Conservation (phyloP, 2,113 vertebrate genomes). For the Myiozetetes cayanensis region DNA sequence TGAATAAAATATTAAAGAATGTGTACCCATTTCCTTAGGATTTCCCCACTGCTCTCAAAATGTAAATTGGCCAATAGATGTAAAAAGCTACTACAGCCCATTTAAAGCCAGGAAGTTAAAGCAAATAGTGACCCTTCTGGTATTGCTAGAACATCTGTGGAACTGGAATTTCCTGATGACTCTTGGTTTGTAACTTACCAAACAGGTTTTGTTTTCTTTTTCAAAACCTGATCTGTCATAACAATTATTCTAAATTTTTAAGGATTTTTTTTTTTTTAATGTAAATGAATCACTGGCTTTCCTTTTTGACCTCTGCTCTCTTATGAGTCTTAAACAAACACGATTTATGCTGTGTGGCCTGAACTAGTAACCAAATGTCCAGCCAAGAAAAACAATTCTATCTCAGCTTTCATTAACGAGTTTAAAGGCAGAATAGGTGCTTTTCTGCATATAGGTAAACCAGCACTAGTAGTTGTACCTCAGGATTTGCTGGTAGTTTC, state of each 20-base stretch:
- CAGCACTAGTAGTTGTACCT: neutral
- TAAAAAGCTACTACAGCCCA: neutral
- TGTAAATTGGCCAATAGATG: neutral
- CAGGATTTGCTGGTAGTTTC: neutral
- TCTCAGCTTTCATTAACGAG: neutral
- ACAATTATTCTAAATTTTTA: neutral
- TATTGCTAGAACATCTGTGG: neutral
- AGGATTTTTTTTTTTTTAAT: neutral
- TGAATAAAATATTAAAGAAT: neutral
- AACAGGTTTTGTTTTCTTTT: neutral
- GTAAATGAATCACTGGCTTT: neutral
- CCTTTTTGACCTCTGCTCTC: neutral
- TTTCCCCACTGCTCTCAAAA: neutral
- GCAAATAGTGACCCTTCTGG: neutral
- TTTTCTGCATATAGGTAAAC: neutral
- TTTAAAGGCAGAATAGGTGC: neutral
- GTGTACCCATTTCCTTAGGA: neutral
- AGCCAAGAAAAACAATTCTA: slow-evolving; percentile 38
- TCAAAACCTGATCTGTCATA: neutral
- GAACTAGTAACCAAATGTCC: slow-evolving; percentile 1
- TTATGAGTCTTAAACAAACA: slow-evolving; percentile 2
- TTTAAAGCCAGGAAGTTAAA: neutral
- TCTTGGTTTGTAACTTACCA: neutral
- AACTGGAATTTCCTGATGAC: slow-evolving; percentile 30
- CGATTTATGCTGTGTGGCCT: neutral